These are phyloP conservation scores for Portevinia maculata DNA, from an alignment of 2,888 invertebrate genomes.

Conservation along the genomic window DNA sequence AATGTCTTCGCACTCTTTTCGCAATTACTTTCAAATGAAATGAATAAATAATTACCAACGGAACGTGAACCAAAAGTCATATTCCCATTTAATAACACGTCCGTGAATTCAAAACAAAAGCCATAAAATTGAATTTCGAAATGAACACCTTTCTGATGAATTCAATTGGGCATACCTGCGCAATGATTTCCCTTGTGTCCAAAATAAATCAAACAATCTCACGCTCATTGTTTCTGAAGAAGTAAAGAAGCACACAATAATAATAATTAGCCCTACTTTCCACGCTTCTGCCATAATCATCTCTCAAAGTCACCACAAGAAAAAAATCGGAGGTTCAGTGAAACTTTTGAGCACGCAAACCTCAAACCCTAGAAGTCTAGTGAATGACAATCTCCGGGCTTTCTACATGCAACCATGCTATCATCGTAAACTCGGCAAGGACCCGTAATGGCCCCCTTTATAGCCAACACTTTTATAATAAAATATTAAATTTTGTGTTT, in stretches of 20 bases:
- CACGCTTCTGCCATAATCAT: constrained; percentile 44
- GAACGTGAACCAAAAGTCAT: constrained; percentile 7
- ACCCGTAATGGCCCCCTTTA: constrained; percentile 9
- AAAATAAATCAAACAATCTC: constrained; percentile 49
- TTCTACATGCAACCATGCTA: constrained; percentile 23
- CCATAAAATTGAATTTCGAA: constrained; percentile 45
- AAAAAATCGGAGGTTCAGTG: constrained; percentile 27
- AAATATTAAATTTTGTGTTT: constrained; percentile 13
- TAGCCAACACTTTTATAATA: constrained; percentile 16
- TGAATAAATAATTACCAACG: neutral
- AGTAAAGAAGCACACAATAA: constrained; percentile 22
- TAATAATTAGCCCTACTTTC: constrained; percentile 69
- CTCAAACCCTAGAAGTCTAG: constrained; percentile 2
- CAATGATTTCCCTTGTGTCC: constrained; percentile 49
- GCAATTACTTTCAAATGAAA: neutral
- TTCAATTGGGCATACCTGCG: constrained; percentile 46
- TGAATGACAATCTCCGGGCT: constrained; percentile 22
- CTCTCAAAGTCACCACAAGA: constrained; percentile 11
- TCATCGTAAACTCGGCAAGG: neutral
- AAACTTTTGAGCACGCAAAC: constrained; percentile 59
- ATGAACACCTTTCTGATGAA: constrained; percentile 49
- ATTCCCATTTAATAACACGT: constrained; percentile 10
- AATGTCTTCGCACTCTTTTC: neutral
- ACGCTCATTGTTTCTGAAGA: constrained; percentile 55
- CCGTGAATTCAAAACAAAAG: neutral